Evolutionary conservation across 2,113 vertebrate genomes (phyloP).

Genomic region (Macroglossus sobrinus): DNA sequence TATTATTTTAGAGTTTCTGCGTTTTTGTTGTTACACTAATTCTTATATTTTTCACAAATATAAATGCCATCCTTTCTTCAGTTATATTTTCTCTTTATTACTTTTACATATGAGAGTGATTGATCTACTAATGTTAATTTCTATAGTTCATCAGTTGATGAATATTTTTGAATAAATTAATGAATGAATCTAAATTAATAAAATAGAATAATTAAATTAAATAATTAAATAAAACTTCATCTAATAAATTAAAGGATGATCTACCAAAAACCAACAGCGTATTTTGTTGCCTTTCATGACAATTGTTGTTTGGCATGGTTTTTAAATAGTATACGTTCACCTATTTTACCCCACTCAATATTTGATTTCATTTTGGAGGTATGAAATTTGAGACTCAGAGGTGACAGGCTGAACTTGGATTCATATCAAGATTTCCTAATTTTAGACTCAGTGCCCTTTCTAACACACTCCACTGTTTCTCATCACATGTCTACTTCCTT

Average conservation of each 20-base stretch:
- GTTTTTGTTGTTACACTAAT: not conserved
- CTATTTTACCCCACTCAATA: not conserved
- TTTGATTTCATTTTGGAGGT: not conserved
- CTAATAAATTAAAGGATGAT: not conserved
- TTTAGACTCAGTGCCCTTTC: not conserved
- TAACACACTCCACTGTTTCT: not conserved
- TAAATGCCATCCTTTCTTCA: not conserved
- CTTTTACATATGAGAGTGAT: not conserved
- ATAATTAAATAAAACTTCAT: not conserved
- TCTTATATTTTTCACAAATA: not conserved
- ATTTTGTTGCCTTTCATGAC: not conserved
- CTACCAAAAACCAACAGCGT: not conserved
- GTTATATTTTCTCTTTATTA: not conserved
- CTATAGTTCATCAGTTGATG: not conserved
- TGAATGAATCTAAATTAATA: not conserved
- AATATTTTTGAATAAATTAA: constrained; percentile 24
- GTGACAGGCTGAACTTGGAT: not conserved
- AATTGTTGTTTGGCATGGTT: not conserved
- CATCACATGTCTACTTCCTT: not conserved
- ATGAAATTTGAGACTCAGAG: not conserved
- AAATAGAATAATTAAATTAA: not conserved
- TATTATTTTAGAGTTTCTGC: not conserved
- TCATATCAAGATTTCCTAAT: not conserved
- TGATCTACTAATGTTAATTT: not conserved
- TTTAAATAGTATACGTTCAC: not conserved